Base-by-base conservation (phyloP, 1,140 invertebrate species). In the Geopemphigus sp. region DNA sequence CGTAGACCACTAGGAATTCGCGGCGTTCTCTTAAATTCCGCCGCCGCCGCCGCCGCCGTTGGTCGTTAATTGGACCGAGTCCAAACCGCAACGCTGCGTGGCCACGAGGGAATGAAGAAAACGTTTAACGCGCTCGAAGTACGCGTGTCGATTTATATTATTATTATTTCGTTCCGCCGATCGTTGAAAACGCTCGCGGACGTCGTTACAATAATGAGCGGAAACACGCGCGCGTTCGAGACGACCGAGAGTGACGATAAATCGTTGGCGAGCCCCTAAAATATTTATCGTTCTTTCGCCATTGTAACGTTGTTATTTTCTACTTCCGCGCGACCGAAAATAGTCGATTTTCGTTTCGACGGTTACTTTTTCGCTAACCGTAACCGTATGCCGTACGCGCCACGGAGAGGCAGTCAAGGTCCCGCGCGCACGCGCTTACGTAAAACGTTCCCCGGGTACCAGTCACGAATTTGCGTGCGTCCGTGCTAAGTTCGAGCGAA, bases 381-480 rank as follows among this genome's bases (percentile, higher is more conserved):
- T 39, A 39, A 45, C 8, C 15, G 29, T 45, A 39, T 39, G 32
- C n/a, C n/a, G 8, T 39, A 39, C 32, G 32, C 32, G 32, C n/a
- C n/a, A n/a, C n/a, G n/a, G n/a, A n/a, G n/a, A n/a, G n/a, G n/a
- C n/a, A n/a, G n/a, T n/a, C n/a, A 39, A 39, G 32, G 32, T 39
- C 47, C 1, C 47, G 14, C 39, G 11, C 39, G 11, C 39, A 45
- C 39, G 11, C 39, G 11, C 39, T 5, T 45, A 45, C 61, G n/a
- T n/a, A n/a, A n/a, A n/a, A n/a, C n/a, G n/a, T n/a, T n/a, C n/a
- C n/a, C 32, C n/a, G 56, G 57, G 57, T 78, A 63, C 74, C 74
- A 78, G 74, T 78, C 74, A 78, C 74, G 74, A 63, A 78, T 78
- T 78, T 10, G 19, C 26, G 24, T 32, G 57, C 22, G 39, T 50